Evolutionary conservation across 1,140 invertebrate species (phyloP), one percentile per base, ranked within the genome.

Genomic region (Heliconius melpomene): DNA sequence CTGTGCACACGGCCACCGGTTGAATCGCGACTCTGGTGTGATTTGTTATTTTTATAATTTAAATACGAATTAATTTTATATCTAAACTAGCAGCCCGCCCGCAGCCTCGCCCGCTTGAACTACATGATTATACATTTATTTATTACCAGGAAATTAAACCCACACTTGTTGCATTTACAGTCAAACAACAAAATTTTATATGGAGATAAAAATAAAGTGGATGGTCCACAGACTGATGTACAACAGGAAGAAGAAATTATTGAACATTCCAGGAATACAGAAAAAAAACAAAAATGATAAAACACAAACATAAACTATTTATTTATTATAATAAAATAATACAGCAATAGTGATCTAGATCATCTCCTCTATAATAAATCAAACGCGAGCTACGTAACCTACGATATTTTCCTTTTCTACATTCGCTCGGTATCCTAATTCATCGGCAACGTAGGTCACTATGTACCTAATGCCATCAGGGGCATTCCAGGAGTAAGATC

Each of bases 321-420:
- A 29, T 29, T 66, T 66, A 29, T n/a, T 5, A 3, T 26, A 26
- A 66, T 16, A 66, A 29, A 29, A 66, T 66, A 66, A 13, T 66
- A 66, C 60, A 66, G 23, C 13, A 66, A 66, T 3, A 60, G 9
- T 60, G 7, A n/a, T 29, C 60, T 66, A 66, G 60, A 29, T 66
- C 60, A 66, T 66, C 3, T 72, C 32, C 38, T 72, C 13, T 72
- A 40, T 40, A 8, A 57, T 26, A 60, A 23, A 26, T 66, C 5
- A 66, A 29, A 16, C 60, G 23, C 60, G 60, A 7, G 60, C 60
- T 66, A 66, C 60, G 13, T 50, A 74, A 18, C 72, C 38, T 50
- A 74, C 40, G 40, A 50, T 74, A 32, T 52, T 46, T 77, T 74
- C 79, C 79, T 81, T 79, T 81, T 82, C 77, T 77, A 81, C 80